Base-by-base conservation (phyloP, 2,113 vertebrate genomes). In the Misgurnus anguillicaudatus region DNA sequence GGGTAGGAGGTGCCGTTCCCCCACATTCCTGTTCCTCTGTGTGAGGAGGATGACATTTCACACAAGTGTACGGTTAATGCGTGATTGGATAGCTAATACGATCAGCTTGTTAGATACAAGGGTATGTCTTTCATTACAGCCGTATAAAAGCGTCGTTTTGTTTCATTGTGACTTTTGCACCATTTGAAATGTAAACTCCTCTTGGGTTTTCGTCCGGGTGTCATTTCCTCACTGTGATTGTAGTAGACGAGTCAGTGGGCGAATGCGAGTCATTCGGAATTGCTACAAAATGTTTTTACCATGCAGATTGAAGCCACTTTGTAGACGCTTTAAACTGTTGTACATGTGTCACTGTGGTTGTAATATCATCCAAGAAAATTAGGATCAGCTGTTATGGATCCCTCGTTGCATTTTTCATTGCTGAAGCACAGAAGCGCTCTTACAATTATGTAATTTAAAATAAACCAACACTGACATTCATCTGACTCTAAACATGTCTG, bases 1-100 rank as follows among this genome's bases (percentile, higher is more conserved):
- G 60, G 62, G 68, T 55, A 68, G 21, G 72, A 62, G 78, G 47
- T 64, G 60, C 42, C 60, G 57, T 79, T 51, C 11, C n/a, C 60
- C 31, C 68, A 63, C 58, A 79, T 71, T 61, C 61, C 60, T 72
- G 68, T 72, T 41, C 31, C 65, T 21, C 1, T 71, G 67, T 63
- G 21, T 4, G 6, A 61, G 31, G 24, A 36, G 58, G 17, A 42
- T 64, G 67, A 62, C 42, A 72, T 79, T 61, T 53, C 77, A 53
- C 66, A 78, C 11, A 9, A 58, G 70, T 72, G 53, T 74, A 19
- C 71, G 61, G 38, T 45, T 41, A 61, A 45, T 74, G 4, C n/a
- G 57, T 41, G n/a, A 74, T 21, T 7, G 13, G 72, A 62, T 47
- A 41, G 55, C 39, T 74, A n/a, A 71, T 36, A 17, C 13, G 41